A percentile compares a stretch with the other conserved stretches of the same genome.
phyloP scores from a whole-genome alignment of 2,888 invertebrate species.

The Hypercompe scribonia region DNA sequence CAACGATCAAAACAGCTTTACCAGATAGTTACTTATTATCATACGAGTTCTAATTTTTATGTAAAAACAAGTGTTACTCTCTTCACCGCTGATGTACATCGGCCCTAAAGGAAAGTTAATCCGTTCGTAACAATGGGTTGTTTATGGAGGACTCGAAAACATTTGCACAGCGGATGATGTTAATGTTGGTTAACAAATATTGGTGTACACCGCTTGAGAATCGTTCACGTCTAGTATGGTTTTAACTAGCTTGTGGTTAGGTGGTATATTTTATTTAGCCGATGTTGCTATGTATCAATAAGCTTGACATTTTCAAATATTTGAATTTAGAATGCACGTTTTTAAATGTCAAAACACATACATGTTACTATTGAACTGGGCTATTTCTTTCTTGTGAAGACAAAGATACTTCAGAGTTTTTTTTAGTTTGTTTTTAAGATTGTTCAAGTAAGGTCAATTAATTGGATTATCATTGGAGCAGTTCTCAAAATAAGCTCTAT shows the following conservation, averaged over 20 bases:
- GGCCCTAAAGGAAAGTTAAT: slow-evolving; percentile 57
- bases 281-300: not conserved
- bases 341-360: not conserved
- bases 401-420: too few relatives aligned
- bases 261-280: not conserved
- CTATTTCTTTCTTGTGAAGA: too few relatives aligned
- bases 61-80: not conserved
- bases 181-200: slow-evolving; percentile 70
- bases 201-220: slow-evolving; percentile 63
- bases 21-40: not conserved
- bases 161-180: slow-evolving; percentile 70
- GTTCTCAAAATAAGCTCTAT: not conserved
- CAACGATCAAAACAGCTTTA: not conserved
- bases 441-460: too few relatives aligned
- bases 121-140: slow-evolving; percentile 60
- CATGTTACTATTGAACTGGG: not conserved
- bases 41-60: not conserved
- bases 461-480: not conserved
- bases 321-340: not conserved
- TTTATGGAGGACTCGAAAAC: slow-evolving; percentile 64
- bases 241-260: slow-evolving; percentile 5
- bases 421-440: too few relatives aligned
- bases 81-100: slow-evolving; percentile 1
- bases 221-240: not conserved
- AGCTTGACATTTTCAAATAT: not conserved